A percentile compares a stretch with the other conserved stretches of the same genome.
Evolutionary conservation across 2,888 invertebrate species (phyloP).

Genomic region (Andrena flavipes): DNA sequence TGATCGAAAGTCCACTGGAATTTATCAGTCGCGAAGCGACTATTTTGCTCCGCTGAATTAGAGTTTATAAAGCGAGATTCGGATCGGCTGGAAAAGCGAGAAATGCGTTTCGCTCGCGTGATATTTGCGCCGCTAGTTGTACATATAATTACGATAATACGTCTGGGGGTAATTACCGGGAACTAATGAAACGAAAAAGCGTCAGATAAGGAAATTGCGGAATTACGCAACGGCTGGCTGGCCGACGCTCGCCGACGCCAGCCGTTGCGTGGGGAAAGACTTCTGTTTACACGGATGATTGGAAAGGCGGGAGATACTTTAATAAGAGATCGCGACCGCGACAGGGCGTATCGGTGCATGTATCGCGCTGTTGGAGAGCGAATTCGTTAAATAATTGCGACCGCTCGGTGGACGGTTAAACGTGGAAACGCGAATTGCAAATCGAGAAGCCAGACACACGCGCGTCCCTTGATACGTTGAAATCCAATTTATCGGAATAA

Average conservation of each 20-base stretch:
- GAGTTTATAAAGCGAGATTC: neutral
- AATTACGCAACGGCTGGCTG: slow-evolving; percentile 1
- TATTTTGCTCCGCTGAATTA: no score
- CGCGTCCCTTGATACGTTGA: slow-evolving; percentile 62
- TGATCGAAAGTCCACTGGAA: no score
- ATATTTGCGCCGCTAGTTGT: neutral
- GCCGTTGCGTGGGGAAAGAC: neutral
- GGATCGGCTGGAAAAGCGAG: neutral
- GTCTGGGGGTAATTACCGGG: neutral
- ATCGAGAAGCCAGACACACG: slow-evolving; percentile 62
- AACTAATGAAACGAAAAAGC: slow-evolving; percentile 2
- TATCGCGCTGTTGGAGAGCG: slow-evolving; percentile 11
- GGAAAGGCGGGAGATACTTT: slow-evolving; percentile 5
- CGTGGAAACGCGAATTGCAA: slow-evolving; percentile 57
- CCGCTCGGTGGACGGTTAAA: slow-evolving; percentile 51
- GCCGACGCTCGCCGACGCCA: neutral
- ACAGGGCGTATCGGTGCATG: neutral
- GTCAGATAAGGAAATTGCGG: neutral
- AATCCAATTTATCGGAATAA: slow-evolving; percentile 72
- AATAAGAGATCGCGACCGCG: slow-evolving; percentile 23
- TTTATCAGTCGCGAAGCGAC: no score
- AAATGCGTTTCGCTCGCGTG: neutral
- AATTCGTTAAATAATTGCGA: slow-evolving; percentile 54
- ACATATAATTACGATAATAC: slow-evolving; percentile 10
- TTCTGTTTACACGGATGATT: slow-evolving; percentile 16